These are phyloP conservation scores for Galendromus occidentalis DNA, from an alignment of 1,140 invertebrate species.

Conservation along the genomic window DNA sequence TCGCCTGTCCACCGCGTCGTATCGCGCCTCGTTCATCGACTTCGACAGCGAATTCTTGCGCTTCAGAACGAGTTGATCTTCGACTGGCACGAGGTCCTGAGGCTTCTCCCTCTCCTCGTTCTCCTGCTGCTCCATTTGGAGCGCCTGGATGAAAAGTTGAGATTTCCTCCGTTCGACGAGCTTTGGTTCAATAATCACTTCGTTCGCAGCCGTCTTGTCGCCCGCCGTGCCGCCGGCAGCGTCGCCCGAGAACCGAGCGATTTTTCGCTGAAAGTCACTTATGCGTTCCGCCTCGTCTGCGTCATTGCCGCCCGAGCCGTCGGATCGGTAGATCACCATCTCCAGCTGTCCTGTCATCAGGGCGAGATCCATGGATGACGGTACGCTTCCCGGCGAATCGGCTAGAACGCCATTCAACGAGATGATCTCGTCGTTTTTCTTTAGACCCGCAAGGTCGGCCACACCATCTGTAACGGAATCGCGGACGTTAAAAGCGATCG, in stretches of 20 bases:
- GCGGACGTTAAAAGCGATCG: neutral
- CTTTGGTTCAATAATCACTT: constrained; percentile 8
- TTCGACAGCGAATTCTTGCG: constrained; percentile 1
- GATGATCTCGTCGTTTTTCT: neutral
- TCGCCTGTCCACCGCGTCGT: neutral
- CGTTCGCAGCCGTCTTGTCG: neutral
- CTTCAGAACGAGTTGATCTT: neutral
- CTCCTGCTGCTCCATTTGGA: constrained; percentile 3
- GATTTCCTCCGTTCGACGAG: constrained; percentile 1
- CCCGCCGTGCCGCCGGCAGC: neutral
- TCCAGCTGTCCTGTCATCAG: constrained; percentile 8
- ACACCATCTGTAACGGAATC: neutral
- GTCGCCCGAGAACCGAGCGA: neutral
- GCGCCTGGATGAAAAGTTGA: neutral
- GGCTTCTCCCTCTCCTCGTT: neutral
- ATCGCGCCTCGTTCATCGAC: neutral
- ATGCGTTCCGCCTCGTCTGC: neutral
- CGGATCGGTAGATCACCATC: neutral
- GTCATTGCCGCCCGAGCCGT: neutral
- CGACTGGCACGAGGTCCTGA: neutral
- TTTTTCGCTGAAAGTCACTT: neutral
- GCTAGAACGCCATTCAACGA: neutral
- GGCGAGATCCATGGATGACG: neutral
- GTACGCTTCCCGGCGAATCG: neutral
- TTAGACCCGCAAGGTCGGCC: neutral